phyloP scores from a whole-genome alignment of 2,113 vertebrate species.

The Amblyornis subalaris region DNA sequence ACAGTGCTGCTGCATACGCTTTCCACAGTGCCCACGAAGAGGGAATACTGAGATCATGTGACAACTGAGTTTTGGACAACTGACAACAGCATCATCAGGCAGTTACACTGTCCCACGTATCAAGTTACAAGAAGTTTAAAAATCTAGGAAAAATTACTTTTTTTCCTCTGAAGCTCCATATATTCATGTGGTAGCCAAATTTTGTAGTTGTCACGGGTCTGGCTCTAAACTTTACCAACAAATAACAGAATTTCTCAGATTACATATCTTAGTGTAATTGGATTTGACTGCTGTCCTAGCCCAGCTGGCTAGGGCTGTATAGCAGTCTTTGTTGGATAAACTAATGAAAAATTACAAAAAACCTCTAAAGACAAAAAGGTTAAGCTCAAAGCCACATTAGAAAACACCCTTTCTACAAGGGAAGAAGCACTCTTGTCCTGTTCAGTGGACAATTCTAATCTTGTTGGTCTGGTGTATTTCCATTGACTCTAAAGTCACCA shows the following conservation, averaged over 20 bases:
- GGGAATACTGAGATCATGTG: not conserved
- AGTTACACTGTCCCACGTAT: not conserved
- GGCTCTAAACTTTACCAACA: not conserved
- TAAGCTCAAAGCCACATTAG: not conserved
- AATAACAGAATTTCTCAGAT: constrained; percentile 21
- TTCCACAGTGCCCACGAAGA: not conserved
- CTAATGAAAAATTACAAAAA: not conserved
- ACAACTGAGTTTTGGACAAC: not conserved
- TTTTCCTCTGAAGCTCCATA: not conserved
- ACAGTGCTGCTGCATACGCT: fast-evolving
- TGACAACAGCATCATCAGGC: not conserved
- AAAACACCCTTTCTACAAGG: not conserved
- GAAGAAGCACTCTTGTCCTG: not conserved
- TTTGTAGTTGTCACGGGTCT: not conserved
- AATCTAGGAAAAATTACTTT: not conserved
- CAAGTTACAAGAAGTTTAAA: not conserved
- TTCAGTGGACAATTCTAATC: not conserved
- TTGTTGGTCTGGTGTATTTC: not conserved
- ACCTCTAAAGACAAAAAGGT: not conserved
- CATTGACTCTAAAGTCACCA: not conserved
- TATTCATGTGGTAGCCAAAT: not conserved
- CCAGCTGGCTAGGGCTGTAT: not conserved
- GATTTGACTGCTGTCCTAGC: not conserved
- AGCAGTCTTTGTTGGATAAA: not conserved
- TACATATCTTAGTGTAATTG: not conserved